Evolutionary conservation across 2,113 vertebrate species (phyloP).

Genomic region (Nycticorax nycticorax): DNA sequence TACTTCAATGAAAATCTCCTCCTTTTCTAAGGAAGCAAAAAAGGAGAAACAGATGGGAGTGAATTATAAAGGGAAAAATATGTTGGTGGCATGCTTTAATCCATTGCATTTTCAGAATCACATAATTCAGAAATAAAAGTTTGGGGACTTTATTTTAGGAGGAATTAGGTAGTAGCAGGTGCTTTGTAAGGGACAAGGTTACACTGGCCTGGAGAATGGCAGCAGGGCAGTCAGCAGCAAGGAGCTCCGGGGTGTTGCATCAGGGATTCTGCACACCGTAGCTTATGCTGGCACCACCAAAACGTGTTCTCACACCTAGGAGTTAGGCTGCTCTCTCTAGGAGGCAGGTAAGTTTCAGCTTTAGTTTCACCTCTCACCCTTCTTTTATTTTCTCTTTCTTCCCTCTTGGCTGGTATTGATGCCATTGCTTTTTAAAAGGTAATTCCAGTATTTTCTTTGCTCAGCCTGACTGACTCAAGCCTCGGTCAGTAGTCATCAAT

Average conservation of each 20-base stretch:
- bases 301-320: background rate
- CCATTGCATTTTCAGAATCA: background rate
- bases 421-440: background rate
- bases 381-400: background rate
- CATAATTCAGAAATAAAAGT: background rate
- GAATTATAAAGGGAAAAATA: background rate
- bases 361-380: background rate
- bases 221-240: background rate
- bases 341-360: background rate
- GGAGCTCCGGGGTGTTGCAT: background rate
- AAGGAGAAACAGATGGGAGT: background rate
- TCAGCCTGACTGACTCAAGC: background rate
- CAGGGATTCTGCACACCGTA: background rate
- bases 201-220: background rate
- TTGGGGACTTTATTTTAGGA: background rate
- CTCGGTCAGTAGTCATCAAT: background rate
- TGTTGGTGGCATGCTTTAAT: background rate
- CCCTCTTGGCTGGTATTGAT: background rate
- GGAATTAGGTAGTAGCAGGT: background rate
- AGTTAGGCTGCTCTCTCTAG: background rate
- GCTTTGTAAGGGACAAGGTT: background rate
- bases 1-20: background rate
- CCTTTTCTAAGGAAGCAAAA: background rate
- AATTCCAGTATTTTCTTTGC: conserved; percentile 37
- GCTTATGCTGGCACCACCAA: rapidly evolving